Conservation (phyloP, 2,797 vertebrate species). For the Gallirallus australis region DNA sequence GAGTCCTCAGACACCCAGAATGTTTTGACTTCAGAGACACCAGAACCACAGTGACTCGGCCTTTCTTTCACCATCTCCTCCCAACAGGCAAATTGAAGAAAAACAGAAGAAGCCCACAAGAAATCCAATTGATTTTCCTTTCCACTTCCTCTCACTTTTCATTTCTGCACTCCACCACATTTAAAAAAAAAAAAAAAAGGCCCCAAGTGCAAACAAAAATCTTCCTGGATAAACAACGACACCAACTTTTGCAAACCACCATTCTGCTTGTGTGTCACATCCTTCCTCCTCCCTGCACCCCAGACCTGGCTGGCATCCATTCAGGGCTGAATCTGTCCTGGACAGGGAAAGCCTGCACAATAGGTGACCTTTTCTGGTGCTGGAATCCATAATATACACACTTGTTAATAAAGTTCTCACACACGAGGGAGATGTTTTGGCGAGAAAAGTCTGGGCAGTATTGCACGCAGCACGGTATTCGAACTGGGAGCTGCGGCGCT, state of each 20-base stretch:
- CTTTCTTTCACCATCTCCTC: neutral
- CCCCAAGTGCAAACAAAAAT: neutral
- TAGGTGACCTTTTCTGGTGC: constrained; percentile 40
- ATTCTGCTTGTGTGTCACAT: neutral
- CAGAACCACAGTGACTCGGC: fast-evolving
- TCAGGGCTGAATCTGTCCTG: neutral
- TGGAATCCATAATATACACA: constrained; percentile 26
- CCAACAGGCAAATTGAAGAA: neutral
- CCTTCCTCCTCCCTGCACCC: neutral
- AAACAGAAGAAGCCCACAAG: neutral
- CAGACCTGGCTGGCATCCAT: constrained; percentile 10
- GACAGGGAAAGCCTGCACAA: constrained; percentile 36
- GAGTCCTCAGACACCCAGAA: neutral
- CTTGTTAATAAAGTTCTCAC: constrained; percentile 46
- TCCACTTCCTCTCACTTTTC: neutral
- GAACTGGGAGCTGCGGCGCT: neutral
- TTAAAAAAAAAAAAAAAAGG: neutral
- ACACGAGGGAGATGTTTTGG: constrained; percentile 1
- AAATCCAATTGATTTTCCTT: constrained; percentile 6
- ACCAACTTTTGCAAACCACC: neutral
- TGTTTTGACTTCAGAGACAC: neutral
- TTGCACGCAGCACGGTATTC: neutral
- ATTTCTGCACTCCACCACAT: neutral
- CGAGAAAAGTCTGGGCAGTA: neutral
- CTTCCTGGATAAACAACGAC: neutral